Conservation (phyloP, 2,888 invertebrate genomes). For the Artemia sinica region DNA sequence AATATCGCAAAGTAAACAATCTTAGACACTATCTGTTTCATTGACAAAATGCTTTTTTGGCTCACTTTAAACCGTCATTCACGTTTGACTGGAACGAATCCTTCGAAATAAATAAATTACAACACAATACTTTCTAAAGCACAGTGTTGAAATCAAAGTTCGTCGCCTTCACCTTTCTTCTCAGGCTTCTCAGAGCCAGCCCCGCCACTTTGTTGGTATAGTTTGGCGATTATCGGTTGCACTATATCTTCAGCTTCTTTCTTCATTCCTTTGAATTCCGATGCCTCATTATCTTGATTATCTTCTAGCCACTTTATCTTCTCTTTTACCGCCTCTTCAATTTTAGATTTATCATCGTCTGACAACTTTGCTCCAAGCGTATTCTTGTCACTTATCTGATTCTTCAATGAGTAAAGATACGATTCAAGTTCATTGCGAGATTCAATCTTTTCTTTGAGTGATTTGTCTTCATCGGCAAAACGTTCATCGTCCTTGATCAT, state of each 20-base stretch:
- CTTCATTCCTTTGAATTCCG: slow-evolving; percentile 82
- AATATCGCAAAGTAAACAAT: too few species aligned
- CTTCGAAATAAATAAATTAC: too few species aligned
- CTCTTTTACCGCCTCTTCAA: slow-evolving; percentile 73
- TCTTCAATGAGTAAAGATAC: slow-evolving; percentile 92
- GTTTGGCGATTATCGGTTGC: slow-evolving; percentile 89
- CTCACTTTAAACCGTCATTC: too few species aligned
- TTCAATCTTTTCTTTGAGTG: slow-evolving; percentile 84
- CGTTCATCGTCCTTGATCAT: slow-evolving; percentile 99
- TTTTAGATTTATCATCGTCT: slow-evolving; percentile 77
- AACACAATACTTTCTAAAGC: too few species aligned
- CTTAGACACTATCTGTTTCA: too few species aligned
- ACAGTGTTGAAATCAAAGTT: too few species aligned
- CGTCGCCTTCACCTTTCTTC: too few species aligned
- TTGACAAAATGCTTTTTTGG: too few species aligned
- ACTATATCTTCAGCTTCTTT: slow-evolving; percentile 85
- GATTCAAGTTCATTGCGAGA: slow-evolving; percentile 91
- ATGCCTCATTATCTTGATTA: slow-evolving; percentile 77
- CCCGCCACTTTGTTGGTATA: slow-evolving; percentile 62
- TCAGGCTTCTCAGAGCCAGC: slow-evolving; percentile 46
- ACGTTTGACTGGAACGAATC: too few species aligned
- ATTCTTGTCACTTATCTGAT: slow-evolving; percentile 87
- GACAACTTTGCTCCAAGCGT: slow-evolving; percentile 79
- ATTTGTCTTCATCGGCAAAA: slow-evolving; percentile 97
- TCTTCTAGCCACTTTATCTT: slow-evolving; percentile 95